Base-by-base conservation (phyloP, 2,888 invertebrate species). In the Tricholauxania praeusta region DNA sequence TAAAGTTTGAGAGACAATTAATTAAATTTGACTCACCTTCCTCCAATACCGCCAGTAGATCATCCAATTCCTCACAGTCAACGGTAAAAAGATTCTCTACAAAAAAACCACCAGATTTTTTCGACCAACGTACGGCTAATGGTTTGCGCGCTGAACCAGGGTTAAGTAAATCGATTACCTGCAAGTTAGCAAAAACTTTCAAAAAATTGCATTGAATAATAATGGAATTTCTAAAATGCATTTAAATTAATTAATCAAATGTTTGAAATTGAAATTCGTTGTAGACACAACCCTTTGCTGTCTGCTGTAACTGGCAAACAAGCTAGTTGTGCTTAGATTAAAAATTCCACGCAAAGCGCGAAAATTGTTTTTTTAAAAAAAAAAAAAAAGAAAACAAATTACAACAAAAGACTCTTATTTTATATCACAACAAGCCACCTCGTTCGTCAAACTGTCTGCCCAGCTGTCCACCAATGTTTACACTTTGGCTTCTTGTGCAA, bases 11-110 rank as follows among this genome's bases (percentile, higher is more conserved):
- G 19, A 69, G 6, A 49, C n/a, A 39, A 8, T 39, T 4, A 7
- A 2, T 39, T 28, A 22, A 63, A 64, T n/a, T 12, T 6, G 28
- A 57, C 84, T 83, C 83, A 95, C 96, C 98, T 91, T 98, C 98
- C 88, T 98, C 97, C 57, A 98, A 88, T 28, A 98, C 97, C 0
- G 97, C 97, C 82, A 96, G 90, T 72, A 98, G 89, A 86, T 98
- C 97, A 79, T 97, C 97, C 63, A 97, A 88, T 82, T 96, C 94
- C 85, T 96, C 96, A 84, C 98, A 98, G 84, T 97, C 96, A 0
- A 97, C 96, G 0, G 94, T 95, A 85, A 98, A 98, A n/a, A 96
- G 90, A 87, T 98, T 98, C 87, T 98, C 98, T 7, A 98, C 97
- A 86, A 97, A 97, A 87, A 98, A 98, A 4, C 97, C 94, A 15